A percentile compares a stretch with the other conserved stretches of the same genome.
Evolutionary conservation across 2,797 vertebrate species (phyloP).

Genomic region (Amniataba percoides): DNA sequence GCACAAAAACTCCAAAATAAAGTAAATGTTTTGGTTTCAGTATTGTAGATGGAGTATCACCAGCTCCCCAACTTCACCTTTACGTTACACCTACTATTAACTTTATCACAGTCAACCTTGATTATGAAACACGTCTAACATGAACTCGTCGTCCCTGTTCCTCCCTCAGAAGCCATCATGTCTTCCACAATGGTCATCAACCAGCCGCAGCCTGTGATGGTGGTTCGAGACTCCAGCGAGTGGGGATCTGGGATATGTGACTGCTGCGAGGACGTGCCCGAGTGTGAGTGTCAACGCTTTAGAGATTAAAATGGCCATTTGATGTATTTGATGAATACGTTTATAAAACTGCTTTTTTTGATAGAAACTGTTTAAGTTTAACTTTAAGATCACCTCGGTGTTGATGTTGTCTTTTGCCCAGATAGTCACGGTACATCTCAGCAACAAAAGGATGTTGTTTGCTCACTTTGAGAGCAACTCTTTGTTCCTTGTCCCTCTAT

Average conservation of each 20-base stretch:
- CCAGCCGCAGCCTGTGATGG: conserved; percentile 66
- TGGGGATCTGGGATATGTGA: conserved; percentile 74
- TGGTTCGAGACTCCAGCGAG: conserved; percentile 1
- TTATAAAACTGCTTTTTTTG: background rate
- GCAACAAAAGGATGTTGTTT: background rate
- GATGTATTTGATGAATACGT: background rate
- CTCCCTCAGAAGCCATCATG: conserved; percentile 56
- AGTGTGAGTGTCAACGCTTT: conserved; percentile 53
- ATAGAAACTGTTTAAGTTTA: background rate
- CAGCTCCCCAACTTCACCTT: background rate
- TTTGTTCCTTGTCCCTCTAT: conserved; percentile 8
- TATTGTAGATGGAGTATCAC: too few species aligned
- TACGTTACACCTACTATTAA: too few species aligned
- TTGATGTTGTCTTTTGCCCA: background rate
- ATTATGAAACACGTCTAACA: background rate
- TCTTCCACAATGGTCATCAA: conserved; percentile 50
- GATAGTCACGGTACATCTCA: background rate
- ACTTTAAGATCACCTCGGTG: background rate
- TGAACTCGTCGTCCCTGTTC: background rate
- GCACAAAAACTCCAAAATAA: background rate
- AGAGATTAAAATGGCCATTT: background rate
- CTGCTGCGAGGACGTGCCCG: conserved; percentile 53
- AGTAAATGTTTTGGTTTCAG: background rate
- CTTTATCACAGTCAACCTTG: background rate
- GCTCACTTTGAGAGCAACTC: background rate